Evolutionary conservation across 2,797 vertebrate genomes (phyloP).

Genomic region (Rhinophrynus dorsalis): DNA sequence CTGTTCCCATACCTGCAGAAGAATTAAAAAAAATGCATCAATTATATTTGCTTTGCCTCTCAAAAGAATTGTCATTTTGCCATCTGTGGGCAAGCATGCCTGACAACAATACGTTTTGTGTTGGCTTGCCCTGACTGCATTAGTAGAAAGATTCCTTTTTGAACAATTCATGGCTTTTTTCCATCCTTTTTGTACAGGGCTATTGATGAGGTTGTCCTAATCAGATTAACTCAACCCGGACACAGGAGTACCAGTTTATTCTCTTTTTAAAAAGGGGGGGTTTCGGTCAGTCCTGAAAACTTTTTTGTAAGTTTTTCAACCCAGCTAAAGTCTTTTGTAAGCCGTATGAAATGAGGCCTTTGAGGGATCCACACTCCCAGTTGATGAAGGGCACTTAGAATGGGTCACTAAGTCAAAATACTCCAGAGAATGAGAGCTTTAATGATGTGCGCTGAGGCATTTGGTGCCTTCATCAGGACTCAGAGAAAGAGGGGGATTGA

Average conservation of each 20-base stretch:
- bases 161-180: constrained; percentile 78
- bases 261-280: constrained; percentile 84
- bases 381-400: constrained; percentile 84
- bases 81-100: constrained; percentile 84
- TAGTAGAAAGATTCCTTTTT: constrained; percentile 67
- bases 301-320: constrained; percentile 82
- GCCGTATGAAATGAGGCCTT: constrained; percentile 75
- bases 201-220: constrained; percentile 94
- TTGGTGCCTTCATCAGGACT: constrained; percentile 74
- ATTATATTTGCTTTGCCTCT: constrained; percentile 78
- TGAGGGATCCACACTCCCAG: constrained; percentile 76
- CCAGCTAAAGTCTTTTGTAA: constrained; percentile 78
- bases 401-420: constrained; percentile 86
- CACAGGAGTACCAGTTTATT: constrained; percentile 85
- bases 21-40: constrained; percentile 60
- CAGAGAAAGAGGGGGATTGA: constrained; percentile 69
- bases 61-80: constrained; percentile 81
- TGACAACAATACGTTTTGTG: constrained; percentile 79
- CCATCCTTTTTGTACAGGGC: constrained; percentile 76
- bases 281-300: constrained; percentile 83
- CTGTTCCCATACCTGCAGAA: constrained; percentile 76
- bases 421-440: constrained; percentile 69
- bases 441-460: constrained; percentile 81
- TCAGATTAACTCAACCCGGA: constrained; percentile 95
- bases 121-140: constrained; percentile 66